Base-by-base conservation (phyloP, 2,113 vertebrate genomes). In the Paratilapia polleni region DNA sequence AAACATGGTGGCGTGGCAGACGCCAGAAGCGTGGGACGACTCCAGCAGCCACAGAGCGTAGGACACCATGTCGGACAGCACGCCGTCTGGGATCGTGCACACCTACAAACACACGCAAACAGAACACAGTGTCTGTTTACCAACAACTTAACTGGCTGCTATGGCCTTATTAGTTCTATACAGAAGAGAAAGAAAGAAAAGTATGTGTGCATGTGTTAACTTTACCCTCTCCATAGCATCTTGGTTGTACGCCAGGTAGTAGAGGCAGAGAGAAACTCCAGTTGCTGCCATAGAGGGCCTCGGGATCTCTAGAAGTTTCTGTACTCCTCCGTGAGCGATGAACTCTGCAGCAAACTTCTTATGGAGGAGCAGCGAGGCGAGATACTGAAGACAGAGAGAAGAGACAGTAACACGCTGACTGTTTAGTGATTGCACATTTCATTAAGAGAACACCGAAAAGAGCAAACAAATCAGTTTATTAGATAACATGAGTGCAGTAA, bases 1-100 rank as follows among this genome's bases (percentile, higher is more conserved):
- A 92, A 99, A 99, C 97, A 99, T 99, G 92, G 98, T 99, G 89
- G 98, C 98, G 57, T 99, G 98, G 93, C 98, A 99, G 93, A 98
- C 97, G 59, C 98, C 98, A 0, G 98, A 99, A 5, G 98, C 97
- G 1, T 99, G 98, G 15, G 98, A 99, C 79, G 98, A 99, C 89
- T 99, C 98, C 96, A 99, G 94, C 64, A 99, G 94, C 98, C 98
- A 99, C 36, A 99, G 94, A 0, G 98, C 98, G 66, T 98, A 99
- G 87, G 96, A 97, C 77, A 99, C 98, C 49, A 97, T 96, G 70
- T 98, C 97, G 1, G 97, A 95, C 15, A 99, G 95, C 58, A 99
- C 97, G 1, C 96, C 95, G 75, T 96, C 97, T 0, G 97, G 96
- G 28, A 99, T 97, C 95, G 97, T 97, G 90, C 98, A 99, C 79